Base-by-base conservation (phyloP, 2,797 vertebrate genomes). In the Orestias chungarensis region DNA sequence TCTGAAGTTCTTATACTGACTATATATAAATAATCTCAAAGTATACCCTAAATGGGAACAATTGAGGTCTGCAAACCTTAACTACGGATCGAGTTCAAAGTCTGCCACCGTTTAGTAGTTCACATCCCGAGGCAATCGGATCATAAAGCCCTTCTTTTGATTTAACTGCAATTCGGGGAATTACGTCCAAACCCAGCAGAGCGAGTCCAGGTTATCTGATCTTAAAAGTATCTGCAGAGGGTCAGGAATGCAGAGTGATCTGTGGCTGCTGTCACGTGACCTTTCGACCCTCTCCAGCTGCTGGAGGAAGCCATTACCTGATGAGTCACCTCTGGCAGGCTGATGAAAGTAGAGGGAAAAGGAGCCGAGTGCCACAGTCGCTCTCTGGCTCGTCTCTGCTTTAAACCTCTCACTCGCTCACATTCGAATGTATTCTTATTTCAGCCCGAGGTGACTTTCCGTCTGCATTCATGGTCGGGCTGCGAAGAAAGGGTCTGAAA, bases 201-300 rank as follows among this genome's bases (percentile, higher is more conserved):
- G 71, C 2, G 42, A 81, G 43, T 76, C 79, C 18, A 66, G 64
- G 83, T 81, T 75, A 76, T 88, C 85, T 66, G 0, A 82, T 86
- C 84, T 85, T 80, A 80, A 81, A n/a, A 86, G 80, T 17, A 66
- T 64, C 74, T 18, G 15, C 77, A 68, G 82, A 79, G 38, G 0
- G 6, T 66, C 65, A 57, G 84, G 86, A 86, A 89, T 78, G 84
- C 68, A 2, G 42, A 62, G 66, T 7, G 4, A 57, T 74, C 57
- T 4, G 55, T 3, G 76, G 47, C 68, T 57, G 72, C 75, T 67
- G 80, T 84, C 81, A 82, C 33, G 6, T 14, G 82, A 88, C 87
- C 73, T 73, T 52, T 9, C 76, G 81, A 84, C 76, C 78, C 81
- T 76, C 72, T 74, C 77, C 89, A 85, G 87, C 82, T 86, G 85